These are phyloP conservation scores for Dufourea novaeangliae DNA, from an alignment of 1,140 invertebrate genomes.

Conservation along the genomic window DNA sequence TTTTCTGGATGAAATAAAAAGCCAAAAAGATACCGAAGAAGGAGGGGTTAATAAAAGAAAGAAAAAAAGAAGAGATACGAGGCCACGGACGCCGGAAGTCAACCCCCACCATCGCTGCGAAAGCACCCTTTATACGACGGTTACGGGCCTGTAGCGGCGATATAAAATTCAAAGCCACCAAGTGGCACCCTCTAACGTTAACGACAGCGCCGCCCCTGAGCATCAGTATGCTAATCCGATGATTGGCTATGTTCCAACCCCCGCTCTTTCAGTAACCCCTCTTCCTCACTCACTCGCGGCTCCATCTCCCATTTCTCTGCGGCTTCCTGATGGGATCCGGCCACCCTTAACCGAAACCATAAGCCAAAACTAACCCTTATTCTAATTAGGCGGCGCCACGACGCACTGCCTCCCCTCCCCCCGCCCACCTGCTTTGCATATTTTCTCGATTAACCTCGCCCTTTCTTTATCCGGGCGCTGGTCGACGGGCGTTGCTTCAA, in stretches of 20 bases:
- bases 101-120: conserved; percentile 16
- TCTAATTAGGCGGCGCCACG: conserved; percentile 77
- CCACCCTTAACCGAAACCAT: conserved; percentile 76
- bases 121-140: conserved; percentile 54
- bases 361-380: conserved; percentile 80
- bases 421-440: conserved; percentile 75
- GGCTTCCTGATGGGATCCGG: conserved; percentile 65
- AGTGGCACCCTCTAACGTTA: conserved; percentile 77
- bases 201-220: conserved; percentile 78
- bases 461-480: conserved; percentile 65
- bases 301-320: conserved; percentile 55
- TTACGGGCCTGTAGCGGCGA: conserved; percentile 59
- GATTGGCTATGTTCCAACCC: conserved; percentile 80
- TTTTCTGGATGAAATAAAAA: background rate
- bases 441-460: conserved; percentile 76
- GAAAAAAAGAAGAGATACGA: background rate
- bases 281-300: conserved; percentile 26
- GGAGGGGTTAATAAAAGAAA: no score
- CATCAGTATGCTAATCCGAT: conserved; percentile 82
- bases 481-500: conserved; percentile 45
- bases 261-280: conserved; percentile 55
- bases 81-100: conserved; percentile 28
- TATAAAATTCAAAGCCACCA: conserved; percentile 79
- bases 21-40: background rate
- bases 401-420: no score